Conservation (phyloP, 1,140 invertebrate species). For the Paraescarpia echinospica region DNA sequence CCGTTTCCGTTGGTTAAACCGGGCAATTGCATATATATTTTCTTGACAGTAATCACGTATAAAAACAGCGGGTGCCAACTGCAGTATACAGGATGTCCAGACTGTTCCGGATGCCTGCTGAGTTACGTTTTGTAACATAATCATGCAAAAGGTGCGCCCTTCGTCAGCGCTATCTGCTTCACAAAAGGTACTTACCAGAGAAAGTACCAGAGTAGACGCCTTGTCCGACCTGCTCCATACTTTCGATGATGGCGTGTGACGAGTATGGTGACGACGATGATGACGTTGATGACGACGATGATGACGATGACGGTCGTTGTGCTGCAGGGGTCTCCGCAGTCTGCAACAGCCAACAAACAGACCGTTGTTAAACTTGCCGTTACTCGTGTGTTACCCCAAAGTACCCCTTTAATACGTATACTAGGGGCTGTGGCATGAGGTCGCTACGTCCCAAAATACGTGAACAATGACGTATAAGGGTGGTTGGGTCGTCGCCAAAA, state of each 20-base stretch:
- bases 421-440: too few relatives aligned
- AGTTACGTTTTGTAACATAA: background rate
- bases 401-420: background rate
- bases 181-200: slow-evolving; percentile 53
- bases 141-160: background rate
- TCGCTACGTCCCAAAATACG: too few relatives aligned
- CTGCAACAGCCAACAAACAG: background rate
- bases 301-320: background rate
- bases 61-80: background rate
- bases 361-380: background rate
- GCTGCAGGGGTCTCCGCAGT: background rate
- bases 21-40: background rate
- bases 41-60: background rate
- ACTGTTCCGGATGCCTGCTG: too few relatives aligned
- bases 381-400: background rate
- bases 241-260: slow-evolving; percentile 76
- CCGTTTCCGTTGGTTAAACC: background rate
- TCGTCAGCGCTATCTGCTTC: background rate
- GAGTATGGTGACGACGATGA: slow-evolving; percentile 21
- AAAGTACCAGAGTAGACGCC: slow-evolving; percentile 70
- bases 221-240: slow-evolving; percentile 90
- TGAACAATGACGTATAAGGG: too few relatives aligned
- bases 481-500: too few relatives aligned
- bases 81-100: background rate
- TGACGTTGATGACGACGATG: slow-evolving; percentile 15